These are phyloP conservation scores for Flabesymbios commensalis DNA, from an alignment of 2,888 invertebrate species.

Conservation along the genomic window DNA sequence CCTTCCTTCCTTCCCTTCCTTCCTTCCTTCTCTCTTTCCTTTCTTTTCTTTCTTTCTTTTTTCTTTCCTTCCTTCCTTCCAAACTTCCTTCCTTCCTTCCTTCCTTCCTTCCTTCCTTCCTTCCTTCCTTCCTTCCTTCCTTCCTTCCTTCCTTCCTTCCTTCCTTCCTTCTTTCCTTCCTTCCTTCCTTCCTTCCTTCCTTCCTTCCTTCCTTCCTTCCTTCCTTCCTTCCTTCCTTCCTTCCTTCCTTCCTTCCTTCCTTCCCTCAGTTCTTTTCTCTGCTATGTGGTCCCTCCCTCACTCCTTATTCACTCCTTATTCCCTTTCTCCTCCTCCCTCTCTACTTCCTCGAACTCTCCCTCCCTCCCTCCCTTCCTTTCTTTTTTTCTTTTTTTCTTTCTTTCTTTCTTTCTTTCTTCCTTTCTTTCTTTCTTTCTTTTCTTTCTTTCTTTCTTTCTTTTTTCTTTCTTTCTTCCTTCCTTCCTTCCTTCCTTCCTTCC, in stretches of 20 bases:
- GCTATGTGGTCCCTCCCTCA: background rate
- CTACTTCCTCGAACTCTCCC: background rate
- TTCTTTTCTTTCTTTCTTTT: conserved; percentile 4
- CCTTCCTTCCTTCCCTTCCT: background rate
- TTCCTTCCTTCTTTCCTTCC: background rate
- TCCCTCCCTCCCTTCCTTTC: background rate
- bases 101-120: background rate
- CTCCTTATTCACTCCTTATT: background rate
- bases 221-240: background rate
- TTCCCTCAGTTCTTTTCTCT: background rate
- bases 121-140: conserved; percentile 7
- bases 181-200: conserved; percentile 3
- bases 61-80: background rate
- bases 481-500: no score
- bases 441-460: conserved; percentile 1
- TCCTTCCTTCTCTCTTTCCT: background rate
- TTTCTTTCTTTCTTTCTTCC: background rate
- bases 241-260: conserved; percentile 6
- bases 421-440: background rate
- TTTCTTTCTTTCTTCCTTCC: conserved; percentile 9
- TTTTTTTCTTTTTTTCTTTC: background rate
- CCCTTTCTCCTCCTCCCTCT: background rate
- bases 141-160: conserved; percentile 6
- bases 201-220: conserved; percentile 1
- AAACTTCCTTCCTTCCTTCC: conserved; percentile 10